A percentile compares a stretch with the other conserved stretches of the same genome.
Evolutionary conservation across 2,113 vertebrate species (phyloP).

Genomic region (Melanotaenia duboulayi): DNA sequence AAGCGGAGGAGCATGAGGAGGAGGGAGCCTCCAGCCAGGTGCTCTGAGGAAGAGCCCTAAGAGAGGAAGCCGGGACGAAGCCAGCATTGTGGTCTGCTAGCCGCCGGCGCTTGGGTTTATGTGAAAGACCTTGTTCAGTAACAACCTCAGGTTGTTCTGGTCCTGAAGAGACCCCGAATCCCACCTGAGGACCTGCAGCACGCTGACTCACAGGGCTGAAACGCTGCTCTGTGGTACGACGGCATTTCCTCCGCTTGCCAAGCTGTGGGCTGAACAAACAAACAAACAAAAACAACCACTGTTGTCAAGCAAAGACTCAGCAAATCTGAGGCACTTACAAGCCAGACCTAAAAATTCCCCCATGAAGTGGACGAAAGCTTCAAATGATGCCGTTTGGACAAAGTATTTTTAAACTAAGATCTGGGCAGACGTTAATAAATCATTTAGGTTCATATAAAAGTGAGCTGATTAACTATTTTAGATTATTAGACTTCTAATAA

Average conservation of each 20-base stretch:
- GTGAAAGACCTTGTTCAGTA: not conserved
- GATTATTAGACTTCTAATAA: too few species aligned
- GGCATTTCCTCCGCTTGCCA: conserved; percentile 30
- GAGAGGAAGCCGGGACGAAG: conserved; percentile 40
- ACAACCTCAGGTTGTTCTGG: not conserved
- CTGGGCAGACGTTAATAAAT: too few species aligned
- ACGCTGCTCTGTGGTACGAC: not conserved
- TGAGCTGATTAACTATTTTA: too few species aligned
- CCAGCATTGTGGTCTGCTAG: conserved; percentile 2
- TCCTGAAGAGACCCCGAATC: accelerated
- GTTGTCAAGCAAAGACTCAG: too few species aligned
- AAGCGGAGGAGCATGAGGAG: not conserved
- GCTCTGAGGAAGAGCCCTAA: conserved; percentile 19
- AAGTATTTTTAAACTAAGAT: too few species aligned
- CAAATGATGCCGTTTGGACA: too few species aligned
- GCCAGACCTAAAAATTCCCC: too few species aligned
- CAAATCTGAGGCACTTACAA: too few species aligned
- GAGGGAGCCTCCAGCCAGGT: conserved; percentile 44
- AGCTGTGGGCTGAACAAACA: conserved; percentile 48
- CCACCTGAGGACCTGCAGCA: conserved; percentile 28
- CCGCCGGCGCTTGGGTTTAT: conserved; percentile 59
- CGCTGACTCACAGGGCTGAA: conserved; percentile 46
- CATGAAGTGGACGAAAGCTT: too few species aligned
- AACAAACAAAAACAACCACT: not conserved
- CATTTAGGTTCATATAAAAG: too few species aligned